A percentile compares a stretch with the other conserved stretches of the same genome.
Evolutionary conservation across 2,113 vertebrate genomes (phyloP).

Genomic region (Turdus rufiventris): DNA sequence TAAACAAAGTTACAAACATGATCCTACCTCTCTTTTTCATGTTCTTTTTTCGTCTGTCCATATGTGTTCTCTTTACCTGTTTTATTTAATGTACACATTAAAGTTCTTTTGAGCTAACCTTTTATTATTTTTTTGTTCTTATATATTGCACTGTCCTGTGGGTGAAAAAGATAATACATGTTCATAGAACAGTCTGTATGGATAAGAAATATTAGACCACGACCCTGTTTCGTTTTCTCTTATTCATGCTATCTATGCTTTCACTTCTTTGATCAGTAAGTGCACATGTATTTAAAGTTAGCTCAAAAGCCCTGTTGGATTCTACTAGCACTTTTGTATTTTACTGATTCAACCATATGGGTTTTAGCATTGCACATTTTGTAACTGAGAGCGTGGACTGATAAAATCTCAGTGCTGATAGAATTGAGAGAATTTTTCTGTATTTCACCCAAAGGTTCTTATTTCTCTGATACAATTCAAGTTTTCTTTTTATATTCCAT

Average conservation of each 20-base stretch:
- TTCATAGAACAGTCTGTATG: neutral
- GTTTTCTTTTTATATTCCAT: neutral
- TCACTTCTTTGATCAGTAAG: neutral
- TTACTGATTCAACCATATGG: neutral
- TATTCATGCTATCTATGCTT: neutral
- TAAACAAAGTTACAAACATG: conserved; percentile 69
- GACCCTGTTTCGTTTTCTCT: neutral
- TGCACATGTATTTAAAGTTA: neutral
- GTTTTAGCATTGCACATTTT: neutral
- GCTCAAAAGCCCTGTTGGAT: neutral
- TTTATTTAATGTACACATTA: neutral
- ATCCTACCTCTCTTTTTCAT: neutral
- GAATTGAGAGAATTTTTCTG: neutral
- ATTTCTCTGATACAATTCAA: neutral
- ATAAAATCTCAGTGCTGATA: neutral
- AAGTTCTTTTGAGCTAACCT: neutral
- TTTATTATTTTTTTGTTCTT: neutral
- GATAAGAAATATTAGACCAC: neutral
- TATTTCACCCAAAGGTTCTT: neutral
- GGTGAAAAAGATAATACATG: neutral
- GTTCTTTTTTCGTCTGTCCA: neutral
- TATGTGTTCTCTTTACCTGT: neutral
- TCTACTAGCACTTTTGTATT: neutral
- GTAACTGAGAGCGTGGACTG: neutral
- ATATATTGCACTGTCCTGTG: neutral